Percentiles rank a stretch among this genome's conserved stretches.
Conservation (phyloP, 2,113 vertebrate species). For the Pholis gunnellus region DNA sequence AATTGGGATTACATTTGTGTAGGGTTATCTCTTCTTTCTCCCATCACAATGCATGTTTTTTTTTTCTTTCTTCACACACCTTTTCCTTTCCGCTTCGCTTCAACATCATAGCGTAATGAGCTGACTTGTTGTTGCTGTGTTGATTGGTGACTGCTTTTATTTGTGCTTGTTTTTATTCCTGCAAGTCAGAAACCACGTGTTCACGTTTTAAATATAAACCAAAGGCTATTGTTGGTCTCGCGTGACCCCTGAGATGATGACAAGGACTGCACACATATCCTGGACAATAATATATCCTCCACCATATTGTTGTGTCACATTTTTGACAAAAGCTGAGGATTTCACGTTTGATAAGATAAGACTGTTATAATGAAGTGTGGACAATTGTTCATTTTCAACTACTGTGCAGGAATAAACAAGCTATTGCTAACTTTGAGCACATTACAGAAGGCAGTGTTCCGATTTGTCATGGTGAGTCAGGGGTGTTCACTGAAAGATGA, state of each 20-base stretch:
- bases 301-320: slow-evolving; percentile 16
- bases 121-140: slow-evolving; percentile 18
- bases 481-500: slow-evolving; percentile 58
- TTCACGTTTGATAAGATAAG: neutral
- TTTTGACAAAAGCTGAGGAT: neutral
- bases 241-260: slow-evolving; percentile 9
- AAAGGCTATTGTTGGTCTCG: slow-evolving; percentile 10
- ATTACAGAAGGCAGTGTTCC: slow-evolving; percentile 25
- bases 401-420: neutral
- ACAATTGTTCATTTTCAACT: slow-evolving; percentile 5
- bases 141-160: slow-evolving; percentile 34
- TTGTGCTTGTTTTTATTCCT: slow-evolving; percentile 40
- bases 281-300: neutral
- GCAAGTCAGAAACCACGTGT: slow-evolving; percentile 26
- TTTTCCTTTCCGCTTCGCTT: neutral
- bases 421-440: slow-evolving; percentile 21
- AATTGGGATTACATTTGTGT: slow-evolving; percentile 38
- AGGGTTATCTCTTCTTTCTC: slow-evolving; percentile 5
- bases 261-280: neutral
- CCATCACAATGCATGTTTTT: neutral
- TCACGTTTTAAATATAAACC: slow-evolving; percentile 16
- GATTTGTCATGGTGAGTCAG: slow-evolving; percentile 62
- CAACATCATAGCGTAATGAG: slow-evolving; percentile 18
- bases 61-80: neutral
- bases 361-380: slow-evolving; percentile 2